Base-by-base conservation (phyloP, 1,140 invertebrate genomes). In the Nebria ingens region DNA sequence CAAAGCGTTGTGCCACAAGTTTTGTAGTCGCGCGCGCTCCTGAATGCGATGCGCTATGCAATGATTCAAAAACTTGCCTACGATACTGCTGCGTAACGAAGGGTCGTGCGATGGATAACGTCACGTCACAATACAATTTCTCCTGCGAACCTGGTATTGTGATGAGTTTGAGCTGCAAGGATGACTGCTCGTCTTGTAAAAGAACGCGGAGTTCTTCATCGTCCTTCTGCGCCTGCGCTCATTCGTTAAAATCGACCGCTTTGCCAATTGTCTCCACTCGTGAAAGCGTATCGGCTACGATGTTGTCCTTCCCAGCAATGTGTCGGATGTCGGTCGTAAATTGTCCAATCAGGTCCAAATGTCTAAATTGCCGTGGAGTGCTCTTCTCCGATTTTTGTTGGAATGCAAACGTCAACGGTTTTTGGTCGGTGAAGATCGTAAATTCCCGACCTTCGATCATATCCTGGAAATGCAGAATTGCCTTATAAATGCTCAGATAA, bases 401-500 rank as follows among this genome's bases (percentile, higher is more conserved):
- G 66, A 68, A 2, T n/a, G 62, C 61, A 53, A 56, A 65, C 2
- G 56, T 63, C 1, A 70, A 56, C 0, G 69, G 69, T 56, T 68
- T 69, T 34, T 72, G 71, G 40, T 73, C 68, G 0, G 65, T 71
- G 23, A 56, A 65, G 1, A 70, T 61, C 0, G 51, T 57, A 38
- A 69, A 68, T 1, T 13, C 6, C n/a, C 59, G 21, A 3, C 57
- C 65, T 58, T 70, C 64, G n/a, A 71, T 9, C 51, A 66, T 40
- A 49, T 64, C 61, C 11, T 20, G 15, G 53, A 68, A 68, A 53
- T 65, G 40, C 21, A 53, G 25, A 17, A 71, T 52, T 0, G 63
- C 56, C 21, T 56, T 40, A 56, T 73, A 76, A 20, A 74, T 68
- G 0, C 70, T 73, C 0, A 76, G 51, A 1, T 76, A 57, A 77